Conservation (phyloP, 2,888 invertebrate genomes). For the Cotesia congregata region DNA sequence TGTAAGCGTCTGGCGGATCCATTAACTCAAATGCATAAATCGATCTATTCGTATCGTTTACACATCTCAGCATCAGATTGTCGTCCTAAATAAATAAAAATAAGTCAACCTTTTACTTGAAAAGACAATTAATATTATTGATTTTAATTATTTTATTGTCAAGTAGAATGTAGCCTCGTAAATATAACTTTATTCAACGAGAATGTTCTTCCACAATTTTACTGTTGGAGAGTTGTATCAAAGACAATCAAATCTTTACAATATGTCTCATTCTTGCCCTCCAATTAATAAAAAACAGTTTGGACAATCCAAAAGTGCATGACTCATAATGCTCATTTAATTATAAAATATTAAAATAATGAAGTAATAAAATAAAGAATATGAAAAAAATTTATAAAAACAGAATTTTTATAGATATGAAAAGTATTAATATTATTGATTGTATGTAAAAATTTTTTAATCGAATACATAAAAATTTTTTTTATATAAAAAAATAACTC, state of each 20-base stretch:
- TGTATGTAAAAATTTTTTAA: too few species aligned
- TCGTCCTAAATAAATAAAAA: conserved; percentile 69
- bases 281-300: conserved; percentile 45
- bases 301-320: too few species aligned
- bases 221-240: conserved; percentile 65
- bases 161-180: conserved; percentile 66
- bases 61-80: conserved; percentile 71
- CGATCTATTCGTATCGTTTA: conserved; percentile 71
- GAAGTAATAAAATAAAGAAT: too few species aligned
- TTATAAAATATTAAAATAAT: too few species aligned
- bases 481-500: conserved; percentile 46
- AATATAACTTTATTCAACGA: conserved; percentile 60
- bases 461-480: too few species aligned
- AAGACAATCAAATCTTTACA: conserved; percentile 58
- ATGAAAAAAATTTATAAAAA: too few species aligned
- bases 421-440: too few species aligned
- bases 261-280: conserved; percentile 65
- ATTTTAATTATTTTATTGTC: conserved; percentile 50
- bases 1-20: conserved; percentile 63
- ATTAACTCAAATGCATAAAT: conserved; percentile 71
- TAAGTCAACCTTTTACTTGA: background rate
- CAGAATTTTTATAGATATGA: too few species aligned
- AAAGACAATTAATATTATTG: background rate
- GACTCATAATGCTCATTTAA: too few species aligned
- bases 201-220: conserved; percentile 65